Base-by-base conservation (phyloP, 2,797 vertebrate species). In the Pangasius djambal region DNA sequence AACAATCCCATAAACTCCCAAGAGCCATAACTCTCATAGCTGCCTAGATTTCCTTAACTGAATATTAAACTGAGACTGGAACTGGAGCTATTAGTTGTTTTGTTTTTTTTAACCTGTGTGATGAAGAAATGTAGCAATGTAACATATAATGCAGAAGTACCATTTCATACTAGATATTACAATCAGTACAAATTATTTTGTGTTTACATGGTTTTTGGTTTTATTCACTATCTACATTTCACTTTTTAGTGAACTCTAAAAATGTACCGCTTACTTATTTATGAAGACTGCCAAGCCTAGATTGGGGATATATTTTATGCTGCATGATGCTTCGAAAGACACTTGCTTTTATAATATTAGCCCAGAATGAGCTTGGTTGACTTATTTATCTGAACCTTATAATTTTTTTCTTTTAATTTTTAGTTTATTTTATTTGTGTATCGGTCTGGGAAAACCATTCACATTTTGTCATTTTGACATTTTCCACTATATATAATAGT, bases 221-320 rank as follows among this genome's bases (percentile, higher is more conserved):
- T 70, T 63, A 90, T 91, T 83, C 89, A 93, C 92, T 94, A 93
- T 88, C 48, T 85, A 70, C 83, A 72, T 85, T 72, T 55, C 88
- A 89, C 79, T 91, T 92, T 89, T 93, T 91, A 92, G 89, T 92
- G 92, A 94, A 89, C 94, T 93, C 93, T 93, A 93, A 92, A 91
- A 93, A 93, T 90, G 86, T 90, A 89, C 82, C 84, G 70, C 82
- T 95, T 94, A 93, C 89, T 95, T 94, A 95, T 94, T 92, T 92
- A 95, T 95, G 95, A 96, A 97, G 96, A 97, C 96, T 97, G 96
- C 96, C 96, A 97, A 97, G 96, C 96, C 96, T 97, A 96, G 95
- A 94, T 95, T 96, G 95, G 96, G 95, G 94, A 96, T 94, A 96
- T 96, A 96, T 94, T 94, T 96, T 96, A 96, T 94, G 95, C 96